Base-by-base conservation (phyloP, 1,140 invertebrate species). In the Drosophila tsacasi region DNA sequence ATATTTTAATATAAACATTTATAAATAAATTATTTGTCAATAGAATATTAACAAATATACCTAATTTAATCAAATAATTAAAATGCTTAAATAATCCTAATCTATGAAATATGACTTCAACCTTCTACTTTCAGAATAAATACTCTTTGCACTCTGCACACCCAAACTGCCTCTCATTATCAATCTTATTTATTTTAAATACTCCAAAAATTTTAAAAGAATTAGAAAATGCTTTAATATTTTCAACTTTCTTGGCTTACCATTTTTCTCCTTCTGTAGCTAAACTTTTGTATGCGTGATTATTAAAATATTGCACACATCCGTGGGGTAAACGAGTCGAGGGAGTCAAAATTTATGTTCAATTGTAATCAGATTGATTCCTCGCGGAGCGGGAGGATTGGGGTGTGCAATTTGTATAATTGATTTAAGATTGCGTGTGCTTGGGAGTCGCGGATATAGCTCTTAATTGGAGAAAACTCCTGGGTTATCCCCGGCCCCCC, bases 311-410 rank as follows among this genome's bases (percentile, higher is more conserved):
- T 69, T 69, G 68, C 80, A 66, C 65, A 86, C 46, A 87, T 62
- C 69, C 37, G 50, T 35, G 12, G 10, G 35, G 1, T 30, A 27
- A 23, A 8, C 6, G 15, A 32, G 52, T 21, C 30, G 21, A 23
- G 21, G 69, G 55, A 10, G 21, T 5, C n/a, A 5, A 27, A 87
- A 89, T 89, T 89, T 87, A 89, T 82, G 71, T 79, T 76, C 57
- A 57, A 81, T 90, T 89, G 71, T 82, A 82, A 89, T 85, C 85
- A 90, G 81, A 85, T 90, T 89, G 84, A 75, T 62, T 32, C 19
- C 50, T 37, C 15, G 23, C 27, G 25, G 32, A 15, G 37, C 50
- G 37, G 35, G 17, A 10, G 57, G 35, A 37, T 5, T 13, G 35
- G 35, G 63, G 57, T 66, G 60, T 54, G 81, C 85, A 84, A 85